phyloP scores from a whole-genome alignment of 2,797 vertebrate species.

The Sciurus vulgaris region DNA sequence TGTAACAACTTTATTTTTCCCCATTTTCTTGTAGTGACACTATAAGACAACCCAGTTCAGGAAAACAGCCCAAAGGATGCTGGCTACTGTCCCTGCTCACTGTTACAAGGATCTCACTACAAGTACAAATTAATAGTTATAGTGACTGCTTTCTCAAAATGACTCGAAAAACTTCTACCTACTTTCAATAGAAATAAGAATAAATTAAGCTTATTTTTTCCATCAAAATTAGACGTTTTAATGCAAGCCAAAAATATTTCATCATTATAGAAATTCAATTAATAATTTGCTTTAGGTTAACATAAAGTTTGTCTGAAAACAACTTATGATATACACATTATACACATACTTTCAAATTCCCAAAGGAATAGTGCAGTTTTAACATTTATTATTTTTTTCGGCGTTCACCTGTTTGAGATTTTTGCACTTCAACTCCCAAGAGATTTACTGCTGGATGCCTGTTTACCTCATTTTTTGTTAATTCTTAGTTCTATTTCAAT shows the following conservation, averaged over 20 bases:
- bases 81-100: not conserved
- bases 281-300: constrained; percentile 10
- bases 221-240: constrained; percentile 18
- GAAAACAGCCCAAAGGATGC: not conserved
- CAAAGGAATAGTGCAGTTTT: constrained; percentile 22
- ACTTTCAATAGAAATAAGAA: constrained; percentile 6
- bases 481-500: not conserved
- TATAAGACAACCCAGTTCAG: not conserved
- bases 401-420: not conserved
- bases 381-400: not conserved
- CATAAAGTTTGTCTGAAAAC: not conserved
- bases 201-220: not conserved
- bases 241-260: constrained; percentile 9
- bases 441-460: not conserved
- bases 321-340: not conserved
- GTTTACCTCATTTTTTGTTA: not conserved
- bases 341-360: not conserved
- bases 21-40: not conserved
- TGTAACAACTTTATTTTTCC: not conserved
- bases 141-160: not conserved
- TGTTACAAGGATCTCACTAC: not conserved
- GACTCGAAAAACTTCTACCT: not conserved
- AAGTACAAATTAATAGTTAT: not conserved
- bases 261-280: constrained; percentile 7
- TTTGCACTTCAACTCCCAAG: not conserved